These are phyloP conservation scores for Lonchura striata DNA, from an alignment of 2,113 vertebrate genomes.

Conservation along the genomic window DNA sequence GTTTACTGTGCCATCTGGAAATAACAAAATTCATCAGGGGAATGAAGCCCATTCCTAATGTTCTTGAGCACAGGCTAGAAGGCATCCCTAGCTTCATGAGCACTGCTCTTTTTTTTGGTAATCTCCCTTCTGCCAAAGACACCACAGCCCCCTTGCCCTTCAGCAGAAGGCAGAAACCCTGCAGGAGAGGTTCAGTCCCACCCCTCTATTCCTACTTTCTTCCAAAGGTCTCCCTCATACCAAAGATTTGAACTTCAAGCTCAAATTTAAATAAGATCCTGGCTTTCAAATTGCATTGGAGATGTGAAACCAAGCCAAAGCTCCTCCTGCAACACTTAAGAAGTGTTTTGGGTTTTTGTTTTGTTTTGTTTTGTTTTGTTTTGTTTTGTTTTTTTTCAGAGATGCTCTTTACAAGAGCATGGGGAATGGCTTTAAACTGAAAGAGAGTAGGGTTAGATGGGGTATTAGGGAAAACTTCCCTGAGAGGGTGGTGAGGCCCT, in stretches of 20 bases:
- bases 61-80: background rate
- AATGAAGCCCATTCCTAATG: background rate
- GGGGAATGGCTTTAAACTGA: background rate
- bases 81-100: background rate
- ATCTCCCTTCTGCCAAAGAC: background rate
- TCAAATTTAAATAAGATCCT: background rate
- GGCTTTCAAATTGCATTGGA: background rate
- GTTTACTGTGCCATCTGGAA: background rate
- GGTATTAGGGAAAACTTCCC: background rate
- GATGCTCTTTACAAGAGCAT: background rate
- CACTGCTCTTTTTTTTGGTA: accelerated
- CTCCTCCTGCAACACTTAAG: background rate
- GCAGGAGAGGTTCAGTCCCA: background rate
- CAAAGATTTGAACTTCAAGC: background rate
- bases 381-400: no score
- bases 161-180: background rate
- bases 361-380: background rate
- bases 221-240: background rate
- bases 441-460: background rate
- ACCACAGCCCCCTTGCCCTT: background rate
- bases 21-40: background rate
- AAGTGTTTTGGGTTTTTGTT: no score
- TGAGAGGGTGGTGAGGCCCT: accelerated
- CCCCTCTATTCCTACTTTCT: background rate
- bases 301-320: background rate